Evolutionary conservation across 23 tunicate genomes (phyloP), one percentile per base, ranked within the genome.

Genomic region (Trididemnum nubilum): DNA sequence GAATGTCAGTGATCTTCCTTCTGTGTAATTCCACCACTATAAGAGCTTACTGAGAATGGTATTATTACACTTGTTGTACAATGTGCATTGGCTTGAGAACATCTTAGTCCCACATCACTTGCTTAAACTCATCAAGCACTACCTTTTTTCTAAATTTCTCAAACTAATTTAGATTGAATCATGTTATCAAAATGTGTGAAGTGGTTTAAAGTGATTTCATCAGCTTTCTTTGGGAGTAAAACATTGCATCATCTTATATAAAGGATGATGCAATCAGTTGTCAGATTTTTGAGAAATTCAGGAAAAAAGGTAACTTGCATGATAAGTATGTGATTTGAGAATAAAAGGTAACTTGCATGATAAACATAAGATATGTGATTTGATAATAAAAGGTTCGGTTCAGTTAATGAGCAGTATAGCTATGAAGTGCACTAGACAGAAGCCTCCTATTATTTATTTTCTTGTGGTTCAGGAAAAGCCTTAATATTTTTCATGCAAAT

Each of bases 1-100:
- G 54, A 44, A 44, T 44, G 54, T 44, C 54, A 44, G 54, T 44
- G 54, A 44, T 44, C 54, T 44, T 44, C 54, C 54, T 44, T 44
- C 54, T 44, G 54, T 44, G 54, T 44, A 44, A 44, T 44, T 44
- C 54, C 54, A 44, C 54, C 54, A 44, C 54, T 44, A 44, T 15
- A 44, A 44, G 54, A 44, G 54, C 54, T 44, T 44, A 44, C 54
- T 44, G 54, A 44, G 54, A 44, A 44, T 44, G 54, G 54, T 44
- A 44, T 44, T 44, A 44, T 44, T 44, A 44, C 54, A 44, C 9
- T 44, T 44, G 54, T 44, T 44, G 54, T 7, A 15, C 54, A 44
- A 44, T 44, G 54, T 44, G 54, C 54, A 7, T 44, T 44, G 54
- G 15, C 54, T 44, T 44, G 54, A 44, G 54, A 44, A 44, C 54